Percentiles rank a stretch among this genome's conserved stretches.
These are phyloP conservation scores for Hypsibius dujardini DNA, from an alignment of 1,140 invertebrate genomes.

Conservation along the genomic window DNA sequence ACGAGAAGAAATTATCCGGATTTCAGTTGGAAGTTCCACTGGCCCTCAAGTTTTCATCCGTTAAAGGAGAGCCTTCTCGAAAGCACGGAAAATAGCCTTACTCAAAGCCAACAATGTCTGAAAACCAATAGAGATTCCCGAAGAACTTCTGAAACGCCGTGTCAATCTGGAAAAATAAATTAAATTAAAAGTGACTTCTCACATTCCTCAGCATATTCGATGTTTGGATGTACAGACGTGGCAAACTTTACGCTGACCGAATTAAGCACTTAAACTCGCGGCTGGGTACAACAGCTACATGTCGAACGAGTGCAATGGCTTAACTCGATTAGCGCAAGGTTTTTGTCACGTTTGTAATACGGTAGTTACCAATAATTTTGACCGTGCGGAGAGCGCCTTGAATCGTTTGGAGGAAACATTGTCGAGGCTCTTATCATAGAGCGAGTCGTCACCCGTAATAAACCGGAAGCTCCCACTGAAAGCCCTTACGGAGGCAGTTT, in stretches of 20 bases:
- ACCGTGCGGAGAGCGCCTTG: background rate
- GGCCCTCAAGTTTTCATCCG: too few relatives aligned
- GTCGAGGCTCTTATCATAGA: background rate
- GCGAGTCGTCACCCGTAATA: background rate
- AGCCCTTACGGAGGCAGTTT: background rate
- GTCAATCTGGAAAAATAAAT: background rate
- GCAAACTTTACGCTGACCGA: too few relatives aligned
- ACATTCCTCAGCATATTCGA: too few relatives aligned
- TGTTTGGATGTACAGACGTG: too few relatives aligned
- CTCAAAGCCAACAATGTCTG: background rate
- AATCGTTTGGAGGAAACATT: background rate
- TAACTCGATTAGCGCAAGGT: too few relatives aligned
- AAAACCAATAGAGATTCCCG: slow-evolving; percentile 11
- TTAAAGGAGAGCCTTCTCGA: too few relatives aligned
- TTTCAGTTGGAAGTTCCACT: too few relatives aligned
- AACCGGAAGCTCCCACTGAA: background rate
- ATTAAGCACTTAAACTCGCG: too few relatives aligned
- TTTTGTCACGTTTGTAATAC: too few relatives aligned
- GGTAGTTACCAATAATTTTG: background rate
- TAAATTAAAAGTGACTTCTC: too few relatives aligned
- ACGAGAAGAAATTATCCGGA: background rate
- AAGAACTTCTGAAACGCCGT: background rate
- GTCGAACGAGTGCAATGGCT: too few relatives aligned
- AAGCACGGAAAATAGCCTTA: background rate
- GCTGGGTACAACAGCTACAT: too few relatives aligned